Base-by-base conservation (phyloP, 2,113 vertebrate species). In the Notothenia coriiceps region DNA sequence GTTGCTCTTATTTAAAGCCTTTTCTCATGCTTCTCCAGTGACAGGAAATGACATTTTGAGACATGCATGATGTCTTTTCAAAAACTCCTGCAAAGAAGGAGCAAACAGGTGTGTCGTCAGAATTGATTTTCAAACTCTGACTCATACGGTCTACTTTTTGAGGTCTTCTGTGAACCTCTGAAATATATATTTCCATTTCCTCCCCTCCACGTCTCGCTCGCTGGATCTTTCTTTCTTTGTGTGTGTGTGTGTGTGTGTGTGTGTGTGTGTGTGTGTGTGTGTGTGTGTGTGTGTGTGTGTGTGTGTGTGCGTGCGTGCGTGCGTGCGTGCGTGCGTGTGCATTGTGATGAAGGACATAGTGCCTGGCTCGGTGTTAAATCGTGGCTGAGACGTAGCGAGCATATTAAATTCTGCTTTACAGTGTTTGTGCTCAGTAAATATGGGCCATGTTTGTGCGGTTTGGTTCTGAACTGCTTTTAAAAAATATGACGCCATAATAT, bases 311-410 rank as follows among this genome's bases (percentile, higher is more conserved):
- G 80, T 86, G 59, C 73, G 61, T 60, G 84, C 77, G 84, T 72
- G 79, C 79, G 80, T 29, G 35, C 6, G 35, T 35, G 70, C 76
- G 55, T 57, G 80, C 85, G 59, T 75, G 61, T 60, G 57, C 61
- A 62, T 74, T 73, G 54, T 86, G 85, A 89, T 89, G 64, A 68
- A 80, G 75, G 80, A 89, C 84, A 80, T 80, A 68, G 69, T 72
- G 83, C 72, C 57, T 74, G 46, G 77, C 60, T 54, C 70, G 69
- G 84, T 88, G 82, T 89, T 86, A 85, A 89, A 89, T 81, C 20
- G 43, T 79, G 46, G 50, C 60, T 78, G 68, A 85, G 65, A 74
- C 47, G 65, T 29, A 63, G 79, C 44, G 50, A 54, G 49, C 55
- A 59, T 74, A 75, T 86, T 80, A 73, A 72, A 80, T 74, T 82